Conservation (phyloP, 92 coral and sea anemone species). For the Porites lobata region DNA sequence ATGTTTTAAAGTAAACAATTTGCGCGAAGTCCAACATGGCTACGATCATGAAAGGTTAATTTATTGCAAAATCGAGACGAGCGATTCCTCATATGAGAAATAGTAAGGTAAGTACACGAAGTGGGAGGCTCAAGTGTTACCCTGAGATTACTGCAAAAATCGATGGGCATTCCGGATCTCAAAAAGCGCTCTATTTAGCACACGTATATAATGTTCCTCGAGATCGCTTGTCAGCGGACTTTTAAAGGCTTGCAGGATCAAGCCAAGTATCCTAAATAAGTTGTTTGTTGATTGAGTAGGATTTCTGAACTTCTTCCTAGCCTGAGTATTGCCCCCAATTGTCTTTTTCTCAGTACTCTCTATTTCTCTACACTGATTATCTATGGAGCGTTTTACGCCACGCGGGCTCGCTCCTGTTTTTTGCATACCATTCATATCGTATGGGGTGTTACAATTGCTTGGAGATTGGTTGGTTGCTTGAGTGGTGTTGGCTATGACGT, state of each 20-base stretch:
- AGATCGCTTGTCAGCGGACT: conserved; percentile 11
- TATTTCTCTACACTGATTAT: background rate
- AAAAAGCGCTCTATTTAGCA: background rate
- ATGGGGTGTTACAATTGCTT: background rate
- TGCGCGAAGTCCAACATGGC: too few relatives aligned
- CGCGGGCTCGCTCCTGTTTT: background rate
- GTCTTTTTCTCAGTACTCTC: background rate
- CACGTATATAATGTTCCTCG: conserved; percentile 17
- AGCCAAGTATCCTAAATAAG: conserved; percentile 16
- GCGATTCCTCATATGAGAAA: too few relatives aligned
- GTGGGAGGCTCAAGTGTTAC: too few relatives aligned
- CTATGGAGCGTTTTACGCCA: background rate
- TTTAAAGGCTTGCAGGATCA: conserved; percentile 32
- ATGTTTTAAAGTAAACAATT: too few relatives aligned
- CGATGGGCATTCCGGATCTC: conserved; percentile 4
- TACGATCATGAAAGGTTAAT: too few relatives aligned
- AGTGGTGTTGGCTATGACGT: background rate
- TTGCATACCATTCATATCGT: background rate
- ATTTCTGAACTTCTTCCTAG: background rate
- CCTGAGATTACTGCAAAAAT: background rate
- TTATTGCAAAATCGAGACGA: too few relatives aligned
- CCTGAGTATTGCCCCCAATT: background rate
- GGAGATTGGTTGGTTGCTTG: background rate
- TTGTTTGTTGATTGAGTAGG: background rate
- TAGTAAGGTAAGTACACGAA: too few relatives aligned